Evolutionary conservation across 2,113 vertebrate species (phyloP).

Genomic region (Proteles cristata): DNA sequence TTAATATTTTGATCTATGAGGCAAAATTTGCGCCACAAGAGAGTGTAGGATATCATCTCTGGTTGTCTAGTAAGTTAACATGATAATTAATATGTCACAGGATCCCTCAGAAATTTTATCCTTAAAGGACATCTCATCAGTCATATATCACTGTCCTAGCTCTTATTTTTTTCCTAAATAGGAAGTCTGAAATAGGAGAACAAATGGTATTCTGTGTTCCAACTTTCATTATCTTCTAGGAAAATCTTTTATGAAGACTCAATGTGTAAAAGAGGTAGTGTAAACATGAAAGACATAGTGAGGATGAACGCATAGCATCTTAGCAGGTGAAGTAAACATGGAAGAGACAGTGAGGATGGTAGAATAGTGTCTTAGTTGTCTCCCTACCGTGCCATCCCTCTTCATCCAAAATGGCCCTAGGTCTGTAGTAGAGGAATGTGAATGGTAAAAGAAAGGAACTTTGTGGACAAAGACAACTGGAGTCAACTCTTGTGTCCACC

Average conservation of each 20-base stretch:
- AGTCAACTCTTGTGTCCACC: neutral
- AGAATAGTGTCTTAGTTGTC: neutral
- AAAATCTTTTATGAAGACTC: neutral
- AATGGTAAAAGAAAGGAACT: neutral
- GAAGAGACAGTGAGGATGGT: neutral
- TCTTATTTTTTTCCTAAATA: neutral
- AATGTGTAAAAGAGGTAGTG: neutral
- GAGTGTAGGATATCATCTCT: neutral
- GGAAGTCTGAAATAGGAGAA: neutral
- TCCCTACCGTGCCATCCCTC: neutral
- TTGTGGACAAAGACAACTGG: neutral
- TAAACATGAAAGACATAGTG: neutral
- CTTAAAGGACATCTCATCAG: neutral
- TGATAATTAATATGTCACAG: neutral
- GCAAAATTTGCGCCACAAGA: neutral
- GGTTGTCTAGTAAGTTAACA: neutral
- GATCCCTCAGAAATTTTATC: neutral
- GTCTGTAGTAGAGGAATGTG: no score
- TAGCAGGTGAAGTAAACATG: neutral
- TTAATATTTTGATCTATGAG: slow-evolving; percentile 22
- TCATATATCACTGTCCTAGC: neutral
- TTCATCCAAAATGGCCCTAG: neutral
- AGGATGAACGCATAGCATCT: neutral
- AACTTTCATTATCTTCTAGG: slow-evolving; percentile 29
- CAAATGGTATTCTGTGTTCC: neutral